A percentile compares a stretch with the other conserved stretches of the same genome.
Conservation (phyloP, 2,888 invertebrate species). For the Drosophila putrida region DNA sequence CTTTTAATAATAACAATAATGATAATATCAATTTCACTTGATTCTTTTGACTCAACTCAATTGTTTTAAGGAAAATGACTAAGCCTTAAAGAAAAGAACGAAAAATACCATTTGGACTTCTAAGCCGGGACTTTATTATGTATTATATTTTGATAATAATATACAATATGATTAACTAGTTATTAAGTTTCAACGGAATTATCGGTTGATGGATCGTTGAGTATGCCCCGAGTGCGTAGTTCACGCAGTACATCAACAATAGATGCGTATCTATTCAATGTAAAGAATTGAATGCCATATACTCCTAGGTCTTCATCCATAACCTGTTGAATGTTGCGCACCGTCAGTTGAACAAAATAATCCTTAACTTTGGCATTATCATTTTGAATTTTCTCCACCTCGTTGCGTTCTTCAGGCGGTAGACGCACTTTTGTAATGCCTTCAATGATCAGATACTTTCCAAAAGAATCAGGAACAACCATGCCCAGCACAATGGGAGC, state of each 20-base stretch:
- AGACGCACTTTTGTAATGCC: constrained; percentile 62
- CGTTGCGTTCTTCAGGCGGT: constrained; percentile 29
- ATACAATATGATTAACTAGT: background rate
- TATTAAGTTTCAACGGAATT: background rate
- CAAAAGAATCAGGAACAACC: constrained; percentile 86
- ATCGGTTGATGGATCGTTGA: constrained; percentile 15
- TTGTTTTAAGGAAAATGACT: no score
- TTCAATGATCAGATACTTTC: constrained; percentile 48
- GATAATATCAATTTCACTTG: no score
- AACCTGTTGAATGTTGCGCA: constrained; percentile 64
- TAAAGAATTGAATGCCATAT: constrained; percentile 83
- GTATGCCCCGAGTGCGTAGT: constrained; percentile 25
- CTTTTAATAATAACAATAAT: no score
- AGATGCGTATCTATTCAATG: constrained; percentile 73
- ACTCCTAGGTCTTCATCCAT: constrained; percentile 71
- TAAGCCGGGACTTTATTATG: no score
- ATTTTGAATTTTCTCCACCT: constrained; percentile 37
- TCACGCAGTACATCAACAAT: constrained; percentile 33
- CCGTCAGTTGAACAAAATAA: constrained; percentile 63
- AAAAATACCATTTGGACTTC: no score
- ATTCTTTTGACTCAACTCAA: no score
- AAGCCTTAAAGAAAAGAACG: no score
- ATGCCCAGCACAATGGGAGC: constrained; percentile 94
- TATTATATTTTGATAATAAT: background rate
- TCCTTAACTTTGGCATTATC: constrained; percentile 37